Conservation (phyloP, 2,113 vertebrate species). For the Thunnus maccoyii region DNA sequence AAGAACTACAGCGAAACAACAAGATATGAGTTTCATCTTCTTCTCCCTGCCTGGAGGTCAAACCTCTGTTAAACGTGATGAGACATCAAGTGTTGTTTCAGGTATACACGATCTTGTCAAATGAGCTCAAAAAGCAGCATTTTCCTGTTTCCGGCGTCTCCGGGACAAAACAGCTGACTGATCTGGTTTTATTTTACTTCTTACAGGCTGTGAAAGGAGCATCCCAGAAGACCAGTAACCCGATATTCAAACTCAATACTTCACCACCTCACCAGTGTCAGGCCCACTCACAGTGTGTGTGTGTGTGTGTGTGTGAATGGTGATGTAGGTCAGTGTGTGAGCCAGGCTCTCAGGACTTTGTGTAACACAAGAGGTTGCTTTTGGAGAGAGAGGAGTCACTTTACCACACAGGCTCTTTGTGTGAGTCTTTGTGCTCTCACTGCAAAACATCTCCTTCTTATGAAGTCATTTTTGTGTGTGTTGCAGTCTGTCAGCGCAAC, state of each 20-base stretch:
- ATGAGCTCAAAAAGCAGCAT: background rate
- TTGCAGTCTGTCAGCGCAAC: too few relatives aligned
- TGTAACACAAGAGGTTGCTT: slow-evolving; percentile 56
- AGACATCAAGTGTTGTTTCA: too few relatives aligned
- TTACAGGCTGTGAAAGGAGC: background rate
- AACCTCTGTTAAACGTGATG: too few relatives aligned
- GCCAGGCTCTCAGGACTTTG: slow-evolving; percentile 13
- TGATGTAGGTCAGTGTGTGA: slow-evolving; percentile 30
- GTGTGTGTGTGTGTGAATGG: slow-evolving; percentile 17
- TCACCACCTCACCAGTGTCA: slow-evolving; percentile 6
- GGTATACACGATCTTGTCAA: background rate
- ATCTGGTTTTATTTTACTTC: background rate
- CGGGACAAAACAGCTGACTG: background rate
- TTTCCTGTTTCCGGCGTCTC: background rate
- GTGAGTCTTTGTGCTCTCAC: background rate
- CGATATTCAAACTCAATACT: slow-evolving; percentile 15
- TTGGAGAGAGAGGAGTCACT: slow-evolving; percentile 47
- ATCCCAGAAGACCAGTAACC: slow-evolving; percentile 16
- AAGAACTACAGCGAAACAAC: too few relatives aligned
- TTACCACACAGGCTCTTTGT: slow-evolving; percentile 56
- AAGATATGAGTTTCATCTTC: too few relatives aligned
- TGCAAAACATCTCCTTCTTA: background rate
- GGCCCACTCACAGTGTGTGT: background rate
- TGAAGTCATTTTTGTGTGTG: too few relatives aligned
- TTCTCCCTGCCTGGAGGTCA: too few relatives aligned